These are phyloP conservation scores for Oscheius sp. DNA, from an alignment of 2,888 invertebrate species.

Conservation along the genomic window DNA sequence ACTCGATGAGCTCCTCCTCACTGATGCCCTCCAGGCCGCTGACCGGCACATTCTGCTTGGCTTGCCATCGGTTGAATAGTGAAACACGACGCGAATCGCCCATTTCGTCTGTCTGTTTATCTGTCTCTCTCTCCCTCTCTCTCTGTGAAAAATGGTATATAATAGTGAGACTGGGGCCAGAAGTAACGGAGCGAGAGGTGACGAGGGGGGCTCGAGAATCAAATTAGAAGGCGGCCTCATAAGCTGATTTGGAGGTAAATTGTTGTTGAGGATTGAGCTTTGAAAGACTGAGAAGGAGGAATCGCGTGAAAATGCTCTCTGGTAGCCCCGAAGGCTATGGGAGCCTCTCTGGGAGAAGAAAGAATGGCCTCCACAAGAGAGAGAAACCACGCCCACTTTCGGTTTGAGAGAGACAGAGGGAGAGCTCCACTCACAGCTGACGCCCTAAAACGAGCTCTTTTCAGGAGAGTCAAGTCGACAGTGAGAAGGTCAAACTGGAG, in stretches of 20 bases:
- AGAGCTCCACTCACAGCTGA: conserved; percentile 26
- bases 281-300: not conserved
- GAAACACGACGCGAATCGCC: conserved; percentile 66
- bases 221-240: conserved; percentile 6
- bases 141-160: too few relatives aligned
- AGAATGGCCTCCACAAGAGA: conserved; percentile 12
- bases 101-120: not conserved
- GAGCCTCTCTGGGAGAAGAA: not conserved
- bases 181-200: conserved; percentile 7
- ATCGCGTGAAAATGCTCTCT: not conserved
- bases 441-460: conserved; percentile 23
- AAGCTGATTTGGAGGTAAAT: conserved; percentile 4
- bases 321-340: not conserved
- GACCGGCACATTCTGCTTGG: conserved; percentile 59
- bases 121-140: too few relatives aligned
- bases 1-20: conserved; percentile 73
- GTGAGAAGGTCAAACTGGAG: too few relatives aligned
- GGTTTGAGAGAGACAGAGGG: not conserved
- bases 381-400: conserved; percentile 16
- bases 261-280: too few relatives aligned
- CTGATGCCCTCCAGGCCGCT: conserved; percentile 70
- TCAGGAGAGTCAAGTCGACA: conserved; percentile 17
- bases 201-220: not conserved
- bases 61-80: conserved; percentile 71
- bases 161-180: not conserved